Conservation (phyloP, 2,113 vertebrate species). For the Pseudorasbora parva region DNA sequence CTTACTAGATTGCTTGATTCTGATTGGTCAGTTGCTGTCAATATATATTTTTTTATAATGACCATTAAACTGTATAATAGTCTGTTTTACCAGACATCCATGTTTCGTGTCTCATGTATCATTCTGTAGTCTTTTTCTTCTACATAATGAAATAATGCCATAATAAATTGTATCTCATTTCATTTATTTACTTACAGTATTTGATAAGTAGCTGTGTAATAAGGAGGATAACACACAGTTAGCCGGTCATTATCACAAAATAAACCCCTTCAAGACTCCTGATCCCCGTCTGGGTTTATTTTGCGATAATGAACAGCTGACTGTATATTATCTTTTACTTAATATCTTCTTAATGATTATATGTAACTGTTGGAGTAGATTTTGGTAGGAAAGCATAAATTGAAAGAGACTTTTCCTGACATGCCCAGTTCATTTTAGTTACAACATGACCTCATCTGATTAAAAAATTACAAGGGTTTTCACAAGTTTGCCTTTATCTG, state of each 20-base stretch:
- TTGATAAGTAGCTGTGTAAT: constrained; percentile 12
- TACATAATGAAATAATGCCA: neutral
- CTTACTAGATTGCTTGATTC: neutral
- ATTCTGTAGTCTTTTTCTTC: neutral
- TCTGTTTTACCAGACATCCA: neutral
- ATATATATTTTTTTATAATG: constrained; percentile 5
- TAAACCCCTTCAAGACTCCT: neutral
- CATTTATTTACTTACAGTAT: neutral
- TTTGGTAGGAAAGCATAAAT: neutral
- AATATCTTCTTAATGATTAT: constrained; percentile 2
- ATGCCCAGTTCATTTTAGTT: neutral
- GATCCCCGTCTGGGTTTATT: constrained; percentile 16
- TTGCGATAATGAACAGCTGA: neutral
- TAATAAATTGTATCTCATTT: neutral
- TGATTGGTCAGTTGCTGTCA: neutral
- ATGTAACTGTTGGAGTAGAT: neutral
- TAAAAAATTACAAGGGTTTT: constrained; percentile 12
- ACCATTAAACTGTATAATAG: neutral
- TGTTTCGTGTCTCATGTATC: neutral
- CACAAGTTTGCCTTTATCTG: neutral
- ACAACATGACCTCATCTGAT: constrained; percentile 31
- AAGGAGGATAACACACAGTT: neutral
- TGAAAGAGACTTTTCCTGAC: neutral
- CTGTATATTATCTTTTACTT: constrained; percentile 10
- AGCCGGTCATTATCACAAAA: constrained; percentile 13